A percentile compares a stretch with the other conserved stretches of the same genome.
phyloP scores from a whole-genome alignment of 2,113 vertebrate genomes.

The Heptranchias perlo region DNA sequence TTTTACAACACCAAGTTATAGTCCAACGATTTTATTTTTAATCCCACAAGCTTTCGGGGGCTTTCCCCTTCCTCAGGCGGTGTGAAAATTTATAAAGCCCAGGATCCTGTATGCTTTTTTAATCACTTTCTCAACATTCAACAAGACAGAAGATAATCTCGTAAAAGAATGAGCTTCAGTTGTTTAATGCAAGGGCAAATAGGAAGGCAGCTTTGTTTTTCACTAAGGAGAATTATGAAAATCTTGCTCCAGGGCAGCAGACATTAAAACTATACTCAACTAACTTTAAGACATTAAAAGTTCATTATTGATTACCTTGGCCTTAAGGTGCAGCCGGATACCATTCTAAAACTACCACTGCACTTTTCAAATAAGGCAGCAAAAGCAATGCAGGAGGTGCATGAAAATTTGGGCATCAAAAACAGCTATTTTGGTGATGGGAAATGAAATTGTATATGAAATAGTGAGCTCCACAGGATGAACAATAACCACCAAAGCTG shows the following conservation, averaged over 20 bases:
- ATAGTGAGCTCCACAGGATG: background rate
- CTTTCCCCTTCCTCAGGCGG: too few species aligned
- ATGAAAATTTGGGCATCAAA: background rate
- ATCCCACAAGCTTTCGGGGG: too few species aligned
- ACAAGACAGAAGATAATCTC: background rate
- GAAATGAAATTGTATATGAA: background rate
- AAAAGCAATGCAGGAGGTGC: background rate
- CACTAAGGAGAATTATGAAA: background rate
- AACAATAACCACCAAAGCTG: background rate
- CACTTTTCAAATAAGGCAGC: background rate
- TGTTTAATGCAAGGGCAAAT: background rate
- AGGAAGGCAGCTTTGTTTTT: background rate
- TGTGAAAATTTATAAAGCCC: too few species aligned
- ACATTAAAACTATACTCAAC: background rate
- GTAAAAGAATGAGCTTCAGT: background rate
- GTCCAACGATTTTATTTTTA: too few species aligned
- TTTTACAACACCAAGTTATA: too few species aligned
- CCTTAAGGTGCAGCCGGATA: background rate
- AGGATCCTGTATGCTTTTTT: too few species aligned
- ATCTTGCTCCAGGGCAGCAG: background rate
- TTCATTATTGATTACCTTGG: background rate
- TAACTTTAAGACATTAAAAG: background rate
- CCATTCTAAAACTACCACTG: background rate
- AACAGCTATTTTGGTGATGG: background rate
- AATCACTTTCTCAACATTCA: too few species aligned